phyloP scores from a whole-genome alignment of 1,140 invertebrate species.

The Musca vetustissima region DNA sequence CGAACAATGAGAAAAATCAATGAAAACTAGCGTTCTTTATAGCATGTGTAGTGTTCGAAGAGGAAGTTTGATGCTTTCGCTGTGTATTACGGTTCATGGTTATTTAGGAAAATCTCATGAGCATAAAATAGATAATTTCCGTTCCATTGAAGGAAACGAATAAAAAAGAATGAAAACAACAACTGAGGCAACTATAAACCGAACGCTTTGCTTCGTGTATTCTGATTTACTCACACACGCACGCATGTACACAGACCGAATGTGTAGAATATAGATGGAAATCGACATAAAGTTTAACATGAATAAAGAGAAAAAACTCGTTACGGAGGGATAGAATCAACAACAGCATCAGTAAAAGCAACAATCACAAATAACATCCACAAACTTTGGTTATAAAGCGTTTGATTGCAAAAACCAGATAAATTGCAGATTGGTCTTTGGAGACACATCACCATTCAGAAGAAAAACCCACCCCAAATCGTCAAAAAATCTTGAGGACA shows the following conservation, averaged over 20 bases:
- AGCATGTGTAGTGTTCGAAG: neutral
- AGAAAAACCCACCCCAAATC: neutral
- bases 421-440: slow-evolving; percentile 2
- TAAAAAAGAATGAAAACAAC: neutral
- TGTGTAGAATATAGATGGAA: neutral
- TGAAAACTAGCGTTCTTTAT: no score
- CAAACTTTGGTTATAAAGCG: slow-evolving; percentile 21
- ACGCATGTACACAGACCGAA: neutral
- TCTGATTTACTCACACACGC: neutral
- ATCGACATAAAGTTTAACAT: slow-evolving; percentile 2
- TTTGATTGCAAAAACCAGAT: slow-evolving; percentile 21
- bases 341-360: neutral
- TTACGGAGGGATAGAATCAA: neutral
- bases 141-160: slow-evolving; percentile 16
- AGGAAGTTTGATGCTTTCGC: neutral
- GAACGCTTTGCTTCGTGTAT: neutral
- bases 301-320: neutral
- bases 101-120: slow-evolving; percentile 12
- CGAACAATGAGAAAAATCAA: no score
- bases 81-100: neutral
- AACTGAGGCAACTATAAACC: neutral
- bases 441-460: slow-evolving; percentile 4
- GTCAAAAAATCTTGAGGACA: neutral
- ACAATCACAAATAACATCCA: slow-evolving; percentile 16
- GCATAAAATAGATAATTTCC: slow-evolving; percentile 18